Base-by-base conservation (phyloP, 2,113 vertebrate species). In the Clarias gariepinus region DNA sequence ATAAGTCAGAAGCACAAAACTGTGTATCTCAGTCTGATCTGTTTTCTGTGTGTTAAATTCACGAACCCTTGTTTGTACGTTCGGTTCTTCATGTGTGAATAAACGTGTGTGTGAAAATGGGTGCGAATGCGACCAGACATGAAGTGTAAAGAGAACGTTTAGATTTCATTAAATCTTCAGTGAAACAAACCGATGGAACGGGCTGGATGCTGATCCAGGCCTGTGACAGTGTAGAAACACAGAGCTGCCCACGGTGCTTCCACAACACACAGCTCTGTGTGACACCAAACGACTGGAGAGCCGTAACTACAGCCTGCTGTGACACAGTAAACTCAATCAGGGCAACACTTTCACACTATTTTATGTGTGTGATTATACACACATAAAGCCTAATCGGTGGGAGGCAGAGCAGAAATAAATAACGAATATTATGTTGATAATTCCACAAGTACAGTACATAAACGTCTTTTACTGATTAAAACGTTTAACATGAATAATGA, bases 1-100 rank as follows among this genome's bases (percentile, higher is more conserved):
- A 87, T 87, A 85, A 82, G 69, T 84, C 60, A 87, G 47, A 66
- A 77, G 60, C 61, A 69, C 12, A 83, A 73, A 86, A 78, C 71
- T 21, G 16, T 64, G 71, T 19, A 77, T 57, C 82, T 78, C 23
- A 15, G 71, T 85, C 84, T 82, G 83, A 89, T 85, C 78, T 74
- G 53, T 55, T 82, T 53, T 47, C 41, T 47, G 78, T 60, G 71
- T 64, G 78, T n/a, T 68, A 41, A 1, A 15, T 36, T 71, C 73
- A 81, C 52, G 25, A 52, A 23, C 11, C 23, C 64, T 68, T 71
- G 21, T 81, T 57, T 85, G 47, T 33, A 52, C 25, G 12, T 63
- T 85, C 28, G 55, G n/a, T 55, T 80, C 76, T 66, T 21, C 30
- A 52, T 30, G 19, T 78, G 58, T 57, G 41, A 21, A 28, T 11